phyloP scores from a whole-genome alignment of 2,888 invertebrate genomes.

The Parapristionchus giblindavisi region DNA sequence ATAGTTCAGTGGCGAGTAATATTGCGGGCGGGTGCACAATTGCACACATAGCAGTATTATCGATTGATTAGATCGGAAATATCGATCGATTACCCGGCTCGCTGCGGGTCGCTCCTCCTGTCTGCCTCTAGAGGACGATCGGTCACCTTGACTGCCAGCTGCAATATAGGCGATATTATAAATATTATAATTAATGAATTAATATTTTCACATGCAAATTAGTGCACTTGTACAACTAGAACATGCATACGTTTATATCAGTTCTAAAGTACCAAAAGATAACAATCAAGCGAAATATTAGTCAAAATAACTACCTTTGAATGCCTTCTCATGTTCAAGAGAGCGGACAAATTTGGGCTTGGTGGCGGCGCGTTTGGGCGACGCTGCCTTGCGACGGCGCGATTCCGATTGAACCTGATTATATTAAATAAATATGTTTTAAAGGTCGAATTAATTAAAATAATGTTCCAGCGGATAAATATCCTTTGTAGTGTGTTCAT shows the following conservation, averaged over 20 bases:
- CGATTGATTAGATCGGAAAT: no score
- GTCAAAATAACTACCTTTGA: not conserved
- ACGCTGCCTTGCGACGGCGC: not conserved
- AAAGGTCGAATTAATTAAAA: not conserved
- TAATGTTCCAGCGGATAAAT: not conserved
- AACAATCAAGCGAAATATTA: no score
- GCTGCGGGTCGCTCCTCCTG: no score
- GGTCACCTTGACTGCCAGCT: not conserved
- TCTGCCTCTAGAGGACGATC: no score
- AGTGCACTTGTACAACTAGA: no score
- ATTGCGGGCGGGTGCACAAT: no score
- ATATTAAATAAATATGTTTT: not conserved
- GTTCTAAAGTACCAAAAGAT: no score
- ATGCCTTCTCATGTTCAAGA: conserved; percentile 35
- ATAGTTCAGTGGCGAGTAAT: no score
- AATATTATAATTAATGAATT: not conserved
- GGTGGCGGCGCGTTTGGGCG: conserved; percentile 32
- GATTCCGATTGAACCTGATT: not conserved
- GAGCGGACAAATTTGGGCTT: conserved; percentile 47
- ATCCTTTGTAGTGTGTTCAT: not conserved
- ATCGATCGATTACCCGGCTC: no score
- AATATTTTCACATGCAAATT: no score
- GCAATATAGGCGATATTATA: not conserved
- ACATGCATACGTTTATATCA: no score
- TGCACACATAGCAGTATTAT: no score